Base-by-base conservation (phyloP, 2,797 vertebrate genomes). In the Cygnus olor region DNA sequence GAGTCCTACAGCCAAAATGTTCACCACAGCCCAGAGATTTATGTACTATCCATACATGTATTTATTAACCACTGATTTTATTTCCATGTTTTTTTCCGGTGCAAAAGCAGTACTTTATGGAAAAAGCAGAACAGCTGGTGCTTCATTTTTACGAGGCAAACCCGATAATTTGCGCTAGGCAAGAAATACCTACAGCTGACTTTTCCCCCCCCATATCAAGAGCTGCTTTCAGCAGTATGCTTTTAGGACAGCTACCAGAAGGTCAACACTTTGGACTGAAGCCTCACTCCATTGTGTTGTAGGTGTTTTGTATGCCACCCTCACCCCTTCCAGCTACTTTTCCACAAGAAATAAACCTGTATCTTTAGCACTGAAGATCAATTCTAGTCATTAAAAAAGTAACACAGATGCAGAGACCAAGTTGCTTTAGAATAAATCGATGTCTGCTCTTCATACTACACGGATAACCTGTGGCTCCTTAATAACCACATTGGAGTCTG, bases 11-110 rank as follows among this genome's bases (percentile, higher is more conserved):
- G 58, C 17, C 64, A 89, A 61, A 90, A 56, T 2, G 9, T 22
- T 60, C 72, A 74, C 69, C 58, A 66, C 86, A 70, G 63, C 63
- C 51, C 61, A 73, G n/a, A 78, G 27, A 85, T 78, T 68, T 68
- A 74, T 42, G 36, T 17, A 53, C 60, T 61, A 5, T 12, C 82
- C 0, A 0, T 7, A 18, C 1, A 1, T 6, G 11, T 40, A 68
- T 89, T 78, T 88, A 74, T 68, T 85, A 89, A 88, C 80, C 28
- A 76, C 20, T 32, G 28, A 38, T 51, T 20, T 24, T 27, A 7
- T 38, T 32, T 27, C 12, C 9, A 5, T 18, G 3, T 25, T 38
- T 54, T 87, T 66, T 79, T 54, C 77, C 57, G 42, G 22, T 57
- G 82, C 56, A 66, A 77, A 82, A 83, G 38, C 3, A 89, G n/a